Base-by-base conservation (phyloP, 2,113 vertebrate species). In the Chlamydotis undulata region DNA sequence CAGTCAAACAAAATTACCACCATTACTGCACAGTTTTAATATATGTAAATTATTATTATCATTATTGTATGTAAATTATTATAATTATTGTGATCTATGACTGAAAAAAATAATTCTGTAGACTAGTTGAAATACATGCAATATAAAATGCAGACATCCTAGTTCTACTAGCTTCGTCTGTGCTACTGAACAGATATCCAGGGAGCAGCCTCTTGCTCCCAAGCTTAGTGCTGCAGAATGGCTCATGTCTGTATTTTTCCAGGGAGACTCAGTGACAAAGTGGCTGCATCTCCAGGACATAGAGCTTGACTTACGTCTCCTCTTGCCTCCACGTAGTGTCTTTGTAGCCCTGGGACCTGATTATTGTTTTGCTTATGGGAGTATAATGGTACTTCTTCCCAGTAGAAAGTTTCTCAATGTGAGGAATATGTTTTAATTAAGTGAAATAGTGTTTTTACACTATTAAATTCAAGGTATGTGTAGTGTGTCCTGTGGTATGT, bases 1-100 rank as follows among this genome's bases (percentile, higher is more conserved):
- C 28, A 21, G 19, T 45, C 6, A 41, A 56, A 77, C 18, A 41
- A 7, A 0, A 2, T 0, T 10, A 69, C 8, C 25, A 17, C 6
- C 11, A 47, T n/a, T 79, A 26, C 2, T 59, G 21, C 14, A n/a
- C 45, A n/a, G 26, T 26, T 69, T 64, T 92, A 39, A 37, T 56
- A 8, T 29, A 50, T 37, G 9, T 9, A 55, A 67, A 52, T 10
- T 56, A 31, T 43, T 67, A 41, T 43, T 67, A 41, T 47, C 50
- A 19, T 43, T 65, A 19, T 29, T 45, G 7, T 65, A 43, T 37
- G 10, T 9, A 71, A 43, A 73, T 53, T 53, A 23, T 61, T 33
- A 26, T 22, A 10, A 29, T 45, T 76, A 60, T 59, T 28, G 3
- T 29, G 13, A 41, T 57, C 11, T 61, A 19, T 71, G 41, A 69